These are phyloP conservation scores for Ecdyonurus torrentis DNA, from an alignment of 2,888 invertebrate genomes.

Conservation along the genomic window DNA sequence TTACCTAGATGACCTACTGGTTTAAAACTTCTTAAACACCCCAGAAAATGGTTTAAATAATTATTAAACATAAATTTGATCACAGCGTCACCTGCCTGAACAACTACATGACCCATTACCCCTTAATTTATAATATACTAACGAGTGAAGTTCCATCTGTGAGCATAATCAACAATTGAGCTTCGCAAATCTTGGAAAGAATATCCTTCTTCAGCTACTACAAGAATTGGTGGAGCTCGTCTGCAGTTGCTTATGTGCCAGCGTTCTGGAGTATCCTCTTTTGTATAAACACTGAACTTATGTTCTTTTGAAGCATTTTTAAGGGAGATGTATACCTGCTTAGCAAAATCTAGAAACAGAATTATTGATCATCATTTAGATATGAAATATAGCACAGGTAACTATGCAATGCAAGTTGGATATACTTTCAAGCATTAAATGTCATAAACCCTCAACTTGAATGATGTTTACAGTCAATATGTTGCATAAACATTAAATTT, in stretches of 20 bases:
- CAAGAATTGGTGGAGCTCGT: conserved; percentile 41
- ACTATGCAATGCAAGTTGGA: too few relatives aligned
- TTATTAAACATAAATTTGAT: too few relatives aligned
- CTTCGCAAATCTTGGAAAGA: conserved; percentile 36
- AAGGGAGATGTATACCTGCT: conserved; percentile 27
- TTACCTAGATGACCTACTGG: neutral
- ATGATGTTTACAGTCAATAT: too few relatives aligned
- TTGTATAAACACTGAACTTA: conserved; percentile 37
- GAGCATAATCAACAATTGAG: conserved; percentile 26
- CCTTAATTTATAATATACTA: conserved; percentile 14
- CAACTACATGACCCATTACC: neutral
- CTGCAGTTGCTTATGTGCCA: conserved; percentile 44
- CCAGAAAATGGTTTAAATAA: too few relatives aligned
- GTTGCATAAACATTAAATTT: too few relatives aligned
- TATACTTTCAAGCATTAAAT: too few relatives aligned
- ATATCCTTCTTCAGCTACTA: conserved; percentile 42
- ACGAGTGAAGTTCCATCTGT: conserved; percentile 31
- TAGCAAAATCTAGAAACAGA: neutral
- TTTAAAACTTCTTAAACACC: too few relatives aligned
- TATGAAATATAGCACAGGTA: too few relatives aligned
- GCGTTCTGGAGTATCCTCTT: conserved; percentile 36
- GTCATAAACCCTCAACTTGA: too few relatives aligned
- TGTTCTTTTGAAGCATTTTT: conserved; percentile 20
- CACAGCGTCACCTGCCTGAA: too few relatives aligned
- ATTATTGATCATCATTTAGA: too few relatives aligned